phyloP scores from a whole-genome alignment of 2,888 invertebrate species.

The Clunio marinus region DNA sequence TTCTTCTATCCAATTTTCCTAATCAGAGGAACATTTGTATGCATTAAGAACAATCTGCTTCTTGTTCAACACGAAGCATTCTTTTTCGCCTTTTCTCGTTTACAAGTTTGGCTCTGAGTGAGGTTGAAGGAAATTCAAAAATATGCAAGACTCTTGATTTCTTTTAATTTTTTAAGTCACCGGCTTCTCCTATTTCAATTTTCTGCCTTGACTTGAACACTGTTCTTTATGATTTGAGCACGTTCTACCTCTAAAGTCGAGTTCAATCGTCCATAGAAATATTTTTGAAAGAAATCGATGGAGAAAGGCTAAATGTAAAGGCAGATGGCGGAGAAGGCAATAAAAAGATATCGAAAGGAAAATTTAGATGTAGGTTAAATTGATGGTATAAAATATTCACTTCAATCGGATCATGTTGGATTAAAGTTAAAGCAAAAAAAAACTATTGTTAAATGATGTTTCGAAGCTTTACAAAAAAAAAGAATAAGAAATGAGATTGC shows the following conservation, averaged over 20 bases:
- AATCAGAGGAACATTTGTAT: slow-evolving; percentile 26
- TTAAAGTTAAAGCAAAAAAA: neutral
- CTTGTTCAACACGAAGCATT: neutral
- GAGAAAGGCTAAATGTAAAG: neutral
- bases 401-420: neutral
- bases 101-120: neutral
- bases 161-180: neutral
- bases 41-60: neutral
- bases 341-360: neutral
- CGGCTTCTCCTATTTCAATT: neutral
- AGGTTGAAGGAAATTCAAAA: neutral
- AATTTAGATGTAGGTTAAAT: slow-evolving; percentile 5
- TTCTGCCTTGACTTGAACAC: neutral
- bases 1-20: neutral
- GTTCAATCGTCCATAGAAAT: slow-evolving; percentile 4
- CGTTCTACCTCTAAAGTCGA: slow-evolving; percentile 11
- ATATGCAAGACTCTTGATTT: neutral
- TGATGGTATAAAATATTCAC: slow-evolving; percentile 18
- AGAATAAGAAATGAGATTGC: neutral
- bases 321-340: neutral
- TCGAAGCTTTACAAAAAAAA: neutral
- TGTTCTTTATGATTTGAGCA: slow-evolving; percentile 9
- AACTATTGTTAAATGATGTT: too few relatives aligned
- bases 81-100: too few relatives aligned
- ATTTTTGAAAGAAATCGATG: slow-evolving; percentile 13